phyloP scores from a whole-genome alignment of 2,888 invertebrate genomes.

The Hyles lineata region DNA sequence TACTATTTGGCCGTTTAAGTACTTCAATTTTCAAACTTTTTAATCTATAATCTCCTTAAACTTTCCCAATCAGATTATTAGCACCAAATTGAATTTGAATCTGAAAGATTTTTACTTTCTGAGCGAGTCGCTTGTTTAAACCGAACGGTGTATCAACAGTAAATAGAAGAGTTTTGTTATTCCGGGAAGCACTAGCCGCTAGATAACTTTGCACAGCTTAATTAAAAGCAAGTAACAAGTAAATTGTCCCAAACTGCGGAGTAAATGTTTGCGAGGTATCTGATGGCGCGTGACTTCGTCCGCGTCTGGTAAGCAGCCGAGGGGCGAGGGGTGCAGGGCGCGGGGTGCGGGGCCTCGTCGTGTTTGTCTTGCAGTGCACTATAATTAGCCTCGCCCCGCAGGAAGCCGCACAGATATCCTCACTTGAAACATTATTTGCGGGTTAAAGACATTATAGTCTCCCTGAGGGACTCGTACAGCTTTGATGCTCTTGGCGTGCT shows the following conservation, averaged over 20 bases:
- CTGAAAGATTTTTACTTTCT: background rate
- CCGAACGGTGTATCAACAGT: background rate
- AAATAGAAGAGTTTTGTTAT: background rate
- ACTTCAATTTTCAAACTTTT: too few relatives aligned
- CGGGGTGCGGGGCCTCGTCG: background rate
- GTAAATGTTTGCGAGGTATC: conserved; percentile 22
- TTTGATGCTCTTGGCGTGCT: too few relatives aligned
- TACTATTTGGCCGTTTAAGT: too few relatives aligned
- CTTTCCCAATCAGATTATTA: too few relatives aligned
- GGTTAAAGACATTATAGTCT: too few relatives aligned
- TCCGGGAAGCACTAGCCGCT: background rate
- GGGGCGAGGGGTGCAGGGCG: too few relatives aligned
- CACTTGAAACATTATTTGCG: too few relatives aligned
- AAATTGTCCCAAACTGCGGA: background rate
- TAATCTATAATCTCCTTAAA: too few relatives aligned
- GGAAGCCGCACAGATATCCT: background rate
- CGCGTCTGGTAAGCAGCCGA: background rate
- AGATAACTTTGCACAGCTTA: background rate
- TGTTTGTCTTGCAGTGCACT: conserved; percentile 13
- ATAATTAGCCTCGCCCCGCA: background rate
- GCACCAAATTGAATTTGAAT: too few relatives aligned
- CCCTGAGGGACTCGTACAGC: too few relatives aligned
- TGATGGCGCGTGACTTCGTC: conserved; percentile 16
- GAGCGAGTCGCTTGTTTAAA: background rate
- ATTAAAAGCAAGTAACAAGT: conserved; percentile 13